Percentiles rank a stretch among this genome's conserved stretches.
Conservation (phyloP, 1,140 invertebrate species). For the Drosophila sp. region DNA sequence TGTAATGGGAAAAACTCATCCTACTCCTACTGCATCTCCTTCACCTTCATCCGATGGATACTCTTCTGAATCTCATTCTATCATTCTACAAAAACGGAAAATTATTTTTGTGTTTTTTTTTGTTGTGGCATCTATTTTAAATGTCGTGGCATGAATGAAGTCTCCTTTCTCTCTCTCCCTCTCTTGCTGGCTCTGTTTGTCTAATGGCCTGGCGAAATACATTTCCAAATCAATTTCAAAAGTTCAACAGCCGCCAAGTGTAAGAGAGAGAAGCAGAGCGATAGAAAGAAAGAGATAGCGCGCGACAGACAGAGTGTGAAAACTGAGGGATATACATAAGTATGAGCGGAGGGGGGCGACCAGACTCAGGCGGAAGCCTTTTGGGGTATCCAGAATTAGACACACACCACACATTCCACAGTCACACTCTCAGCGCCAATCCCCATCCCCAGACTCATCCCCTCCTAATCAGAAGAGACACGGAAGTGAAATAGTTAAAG, state of each 20-base stretch:
- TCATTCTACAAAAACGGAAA: background rate
- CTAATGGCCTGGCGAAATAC: constrained; percentile 44
- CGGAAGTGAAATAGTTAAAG: background rate
- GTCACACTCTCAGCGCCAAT: background rate
- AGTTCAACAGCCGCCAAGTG: constrained; percentile 65
- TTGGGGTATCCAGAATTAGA: constrained; percentile 19
- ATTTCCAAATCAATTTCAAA: constrained; percentile 59
- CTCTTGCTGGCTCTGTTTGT: constrained; percentile 18
- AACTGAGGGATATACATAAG: too few species aligned
- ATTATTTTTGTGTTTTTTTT: background rate
- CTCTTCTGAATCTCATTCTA: background rate
- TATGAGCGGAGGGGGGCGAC: background rate
- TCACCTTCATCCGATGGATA: background rate
- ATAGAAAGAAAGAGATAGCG: constrained; percentile 6
- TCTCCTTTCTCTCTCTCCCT: background rate
- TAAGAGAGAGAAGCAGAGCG: background rate
- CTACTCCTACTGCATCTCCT: background rate
- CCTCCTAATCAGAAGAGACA: background rate
- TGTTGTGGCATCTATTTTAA: constrained; percentile 57
- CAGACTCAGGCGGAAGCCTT: background rate
- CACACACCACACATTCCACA: constrained; percentile 1
- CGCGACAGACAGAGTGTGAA: background rate
- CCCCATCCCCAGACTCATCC: background rate
- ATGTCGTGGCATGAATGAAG: constrained; percentile 68
- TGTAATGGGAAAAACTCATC: background rate